A percentile compares a stretch with the other conserved stretches of the same genome.
Evolutionary conservation across 2,113 vertebrate species (phyloP).

Genomic region (Paratilapia polleni): DNA sequence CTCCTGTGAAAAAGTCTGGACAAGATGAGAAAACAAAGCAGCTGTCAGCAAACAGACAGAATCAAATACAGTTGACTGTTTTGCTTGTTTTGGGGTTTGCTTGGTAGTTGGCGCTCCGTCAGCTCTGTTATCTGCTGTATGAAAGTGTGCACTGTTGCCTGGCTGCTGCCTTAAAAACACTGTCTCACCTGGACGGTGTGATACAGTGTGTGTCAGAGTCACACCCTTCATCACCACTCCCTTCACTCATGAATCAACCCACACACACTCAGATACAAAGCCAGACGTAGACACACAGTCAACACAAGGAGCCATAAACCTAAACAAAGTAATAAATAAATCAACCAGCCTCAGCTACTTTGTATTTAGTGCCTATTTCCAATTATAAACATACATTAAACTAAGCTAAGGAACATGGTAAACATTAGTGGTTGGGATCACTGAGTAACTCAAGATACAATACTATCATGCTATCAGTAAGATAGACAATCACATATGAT

Average conservation of each 20-base stretch:
- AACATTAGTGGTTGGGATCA: no score
- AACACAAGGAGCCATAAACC: background rate
- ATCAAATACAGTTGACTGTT: background rate
- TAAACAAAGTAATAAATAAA: background rate
- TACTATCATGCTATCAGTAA: no score
- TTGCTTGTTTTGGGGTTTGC: conserved; percentile 18
- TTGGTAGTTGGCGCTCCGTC: background rate
- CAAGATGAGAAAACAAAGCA: background rate
- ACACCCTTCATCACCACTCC: conserved; percentile 81
- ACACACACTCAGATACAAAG: conserved; percentile 28
- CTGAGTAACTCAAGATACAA: no score
- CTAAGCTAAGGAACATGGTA: no score
- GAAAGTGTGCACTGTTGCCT: background rate
- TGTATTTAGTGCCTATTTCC: background rate
- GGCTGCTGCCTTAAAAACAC: conserved; percentile 76
- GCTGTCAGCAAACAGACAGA: background rate
- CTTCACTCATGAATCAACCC: conserved; percentile 65
- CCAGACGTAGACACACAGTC: background rate
- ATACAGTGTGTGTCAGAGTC: conserved; percentile 87
- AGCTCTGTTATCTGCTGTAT: background rate
- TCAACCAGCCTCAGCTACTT: background rate
- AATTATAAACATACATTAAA: background rate
- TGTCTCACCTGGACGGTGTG: conserved; percentile 82
- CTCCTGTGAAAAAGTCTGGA: conserved; percentile 17
- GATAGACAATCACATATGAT: no score